phyloP scores from a whole-genome alignment of 2,888 invertebrate genomes.

The Xanthia togata region DNA sequence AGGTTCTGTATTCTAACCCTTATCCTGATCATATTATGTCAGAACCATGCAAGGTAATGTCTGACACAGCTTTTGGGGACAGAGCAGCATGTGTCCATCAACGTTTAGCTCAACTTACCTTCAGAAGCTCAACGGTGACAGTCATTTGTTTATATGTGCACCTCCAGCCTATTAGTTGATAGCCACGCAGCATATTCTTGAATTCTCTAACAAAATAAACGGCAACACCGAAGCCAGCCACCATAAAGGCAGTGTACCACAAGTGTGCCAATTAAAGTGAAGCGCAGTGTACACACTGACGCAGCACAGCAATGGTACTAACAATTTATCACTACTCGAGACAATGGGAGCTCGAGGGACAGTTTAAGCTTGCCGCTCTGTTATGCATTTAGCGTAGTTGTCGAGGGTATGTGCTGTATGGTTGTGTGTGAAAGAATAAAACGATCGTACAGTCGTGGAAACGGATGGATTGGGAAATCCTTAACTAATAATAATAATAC shows the following conservation, averaged over 20 bases:
- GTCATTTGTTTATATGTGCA: not conserved
- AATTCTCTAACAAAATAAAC: slow-evolving; percentile 21
- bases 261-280: slow-evolving; percentile 61
- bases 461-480: not conserved
- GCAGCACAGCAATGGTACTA: slow-evolving; percentile 51
- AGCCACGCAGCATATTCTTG: not conserved
- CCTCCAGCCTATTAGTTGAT: not conserved
- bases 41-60: no score
- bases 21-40: slow-evolving; percentile 6
- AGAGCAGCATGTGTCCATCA: not conserved
- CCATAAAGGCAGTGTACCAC: slow-evolving; percentile 42
- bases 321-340: slow-evolving; percentile 63
- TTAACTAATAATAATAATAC: no score
- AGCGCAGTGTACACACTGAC: slow-evolving; percentile 51
- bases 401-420: slow-evolving; percentile 21
- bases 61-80: not conserved
- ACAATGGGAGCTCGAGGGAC: slow-evolving; percentile 67
- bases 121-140: not conserved
- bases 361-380: slow-evolving; percentile 61
- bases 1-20: not conserved
- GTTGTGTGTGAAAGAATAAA: not conserved
- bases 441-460: not conserved
- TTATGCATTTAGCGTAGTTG: slow-evolving; percentile 59
- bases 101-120: not conserved
- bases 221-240: not conserved